These are phyloP conservation scores for Elephantulus edwardii DNA, from an alignment of 2,113 vertebrate genomes.

Conservation along the genomic window DNA sequence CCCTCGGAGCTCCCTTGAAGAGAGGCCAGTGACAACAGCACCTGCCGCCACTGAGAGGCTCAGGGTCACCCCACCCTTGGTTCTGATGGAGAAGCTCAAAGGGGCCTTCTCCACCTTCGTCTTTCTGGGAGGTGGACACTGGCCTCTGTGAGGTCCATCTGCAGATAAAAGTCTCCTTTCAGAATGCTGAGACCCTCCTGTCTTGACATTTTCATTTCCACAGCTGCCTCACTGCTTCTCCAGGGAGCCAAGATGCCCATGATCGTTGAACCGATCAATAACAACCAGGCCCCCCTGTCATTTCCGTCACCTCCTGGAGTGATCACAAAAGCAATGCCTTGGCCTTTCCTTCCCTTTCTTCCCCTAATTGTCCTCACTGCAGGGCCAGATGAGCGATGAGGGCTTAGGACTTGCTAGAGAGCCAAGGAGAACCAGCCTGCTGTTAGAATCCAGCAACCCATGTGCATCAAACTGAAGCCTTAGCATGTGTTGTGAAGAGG, in stretches of 20 bases:
- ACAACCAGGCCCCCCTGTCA: conserved; percentile 25
- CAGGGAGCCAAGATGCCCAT: conserved; percentile 15
- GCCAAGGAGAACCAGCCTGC: not conserved
- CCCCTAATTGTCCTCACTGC: too few relatives aligned
- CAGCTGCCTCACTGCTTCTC: conserved; percentile 31
- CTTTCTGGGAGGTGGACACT: conserved; percentile 25
- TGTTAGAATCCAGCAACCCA: not conserved
- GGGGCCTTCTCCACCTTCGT: not conserved
- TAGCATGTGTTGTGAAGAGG: not conserved
- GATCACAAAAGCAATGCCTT: conserved; percentile 19
- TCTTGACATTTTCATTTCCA: conserved; percentile 38
- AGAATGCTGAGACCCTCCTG: not conserved
- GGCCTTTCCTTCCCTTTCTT: not conserved
- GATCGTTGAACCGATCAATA: conserved; percentile 47
- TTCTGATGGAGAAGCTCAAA: not conserved
- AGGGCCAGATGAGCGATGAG: conserved; percentile 27
- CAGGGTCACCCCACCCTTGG: not conserved
- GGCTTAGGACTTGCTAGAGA: conserved; percentile 16
- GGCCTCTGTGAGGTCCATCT: too few relatives aligned
- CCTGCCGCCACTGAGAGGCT: not conserved
- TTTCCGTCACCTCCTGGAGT: not conserved
- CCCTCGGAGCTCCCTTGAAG: too few relatives aligned
- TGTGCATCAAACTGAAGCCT: not conserved
- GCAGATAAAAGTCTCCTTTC: too few relatives aligned
- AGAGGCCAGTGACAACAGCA: too few relatives aligned